A percentile compares a stretch with the other conserved stretches of the same genome.
Evolutionary conservation across 1,140 invertebrate species (phyloP).

Genomic region (Venturia canescens): DNA sequence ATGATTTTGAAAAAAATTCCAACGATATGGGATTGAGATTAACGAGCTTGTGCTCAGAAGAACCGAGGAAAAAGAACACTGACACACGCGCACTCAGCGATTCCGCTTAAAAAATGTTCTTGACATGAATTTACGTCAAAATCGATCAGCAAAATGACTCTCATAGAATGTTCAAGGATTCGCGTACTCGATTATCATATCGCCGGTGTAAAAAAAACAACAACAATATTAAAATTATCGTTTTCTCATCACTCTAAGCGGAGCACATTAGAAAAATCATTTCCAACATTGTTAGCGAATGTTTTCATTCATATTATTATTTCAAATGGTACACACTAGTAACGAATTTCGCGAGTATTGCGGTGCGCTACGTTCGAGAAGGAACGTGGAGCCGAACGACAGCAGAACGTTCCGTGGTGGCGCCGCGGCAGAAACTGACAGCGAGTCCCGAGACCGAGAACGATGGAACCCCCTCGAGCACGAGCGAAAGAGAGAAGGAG

Average conservation of each 20-base stretch:
- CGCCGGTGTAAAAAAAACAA: not conserved
- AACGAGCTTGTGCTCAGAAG: not conserved
- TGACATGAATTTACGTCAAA: not conserved
- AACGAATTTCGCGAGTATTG: not conserved
- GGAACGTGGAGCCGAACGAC: slow-evolving; percentile 26
- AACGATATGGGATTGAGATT: not conserved
- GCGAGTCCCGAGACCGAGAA: slow-evolving; percentile 52
- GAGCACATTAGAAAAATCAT: not conserved
- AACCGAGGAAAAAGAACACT: not conserved
- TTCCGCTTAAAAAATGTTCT: not conserved
- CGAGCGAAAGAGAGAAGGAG: slow-evolving; percentile 37
- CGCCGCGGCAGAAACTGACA: slow-evolving; percentile 74
- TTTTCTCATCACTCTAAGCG: not conserved
- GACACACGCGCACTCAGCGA: not conserved
- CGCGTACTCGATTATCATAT: not conserved
- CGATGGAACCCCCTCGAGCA: slow-evolving; percentile 53
- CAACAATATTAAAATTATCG: not conserved
- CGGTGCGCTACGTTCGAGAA: not conserved
- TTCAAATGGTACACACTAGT: not conserved
- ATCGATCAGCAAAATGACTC: not conserved
- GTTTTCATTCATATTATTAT: not conserved
- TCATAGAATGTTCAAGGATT: not conserved
- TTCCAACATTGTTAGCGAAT: not conserved
- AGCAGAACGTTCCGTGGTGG: slow-evolving; percentile 65
- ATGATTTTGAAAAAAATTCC: not conserved